These are phyloP conservation scores for Acromyrmex echinatior DNA, from an alignment of 1,140 invertebrate species.

Conservation along the genomic window DNA sequence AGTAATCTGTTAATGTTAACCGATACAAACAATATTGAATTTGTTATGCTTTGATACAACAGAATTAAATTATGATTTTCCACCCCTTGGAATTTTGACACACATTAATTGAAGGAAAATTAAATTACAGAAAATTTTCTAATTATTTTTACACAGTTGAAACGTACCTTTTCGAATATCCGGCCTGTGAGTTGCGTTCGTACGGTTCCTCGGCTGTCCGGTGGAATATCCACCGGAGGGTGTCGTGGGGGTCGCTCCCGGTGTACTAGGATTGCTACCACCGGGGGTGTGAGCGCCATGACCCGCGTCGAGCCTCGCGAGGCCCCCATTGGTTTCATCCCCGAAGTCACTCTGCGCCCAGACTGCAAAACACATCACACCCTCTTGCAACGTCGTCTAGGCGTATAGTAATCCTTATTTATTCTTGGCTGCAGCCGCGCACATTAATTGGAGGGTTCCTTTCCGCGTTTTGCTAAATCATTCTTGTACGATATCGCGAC, in stretches of 20 bases:
- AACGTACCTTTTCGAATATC: conserved; percentile 83
- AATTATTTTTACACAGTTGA: neutral
- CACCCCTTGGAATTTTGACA: neutral
- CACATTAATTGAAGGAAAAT: neutral
- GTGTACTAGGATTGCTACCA: conserved; percentile 88
- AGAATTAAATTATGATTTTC: neutral
- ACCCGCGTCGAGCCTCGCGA: conserved; percentile 82
- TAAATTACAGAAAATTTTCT: neutral
- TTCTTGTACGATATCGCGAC: conserved; percentile 8
- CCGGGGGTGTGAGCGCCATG: conserved; percentile 84
- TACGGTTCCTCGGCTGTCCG: conserved; percentile 81
- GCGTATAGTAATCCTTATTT: conserved; percentile 53
- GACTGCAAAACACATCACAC: conserved; percentile 90
- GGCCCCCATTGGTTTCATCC: conserved; percentile 90
- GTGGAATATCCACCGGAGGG: conserved; percentile 88
- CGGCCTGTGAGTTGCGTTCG: conserved; percentile 79
- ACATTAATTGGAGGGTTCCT: conserved; percentile 37
- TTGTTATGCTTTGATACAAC: neutral
- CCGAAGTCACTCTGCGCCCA: conserved; percentile 95
- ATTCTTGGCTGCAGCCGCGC: conserved; percentile 27
- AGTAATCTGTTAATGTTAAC: neutral
- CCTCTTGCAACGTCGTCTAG: conserved; percentile 80
- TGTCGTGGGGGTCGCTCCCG: conserved; percentile 86
- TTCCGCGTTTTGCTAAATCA: conserved; percentile 30
- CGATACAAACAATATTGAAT: neutral